Percentiles rank a stretch among this genome's conserved stretches.
phyloP scores from a whole-genome alignment of 1,140 invertebrate genomes.

The Scaptodrosophila lebanonensis region DNA sequence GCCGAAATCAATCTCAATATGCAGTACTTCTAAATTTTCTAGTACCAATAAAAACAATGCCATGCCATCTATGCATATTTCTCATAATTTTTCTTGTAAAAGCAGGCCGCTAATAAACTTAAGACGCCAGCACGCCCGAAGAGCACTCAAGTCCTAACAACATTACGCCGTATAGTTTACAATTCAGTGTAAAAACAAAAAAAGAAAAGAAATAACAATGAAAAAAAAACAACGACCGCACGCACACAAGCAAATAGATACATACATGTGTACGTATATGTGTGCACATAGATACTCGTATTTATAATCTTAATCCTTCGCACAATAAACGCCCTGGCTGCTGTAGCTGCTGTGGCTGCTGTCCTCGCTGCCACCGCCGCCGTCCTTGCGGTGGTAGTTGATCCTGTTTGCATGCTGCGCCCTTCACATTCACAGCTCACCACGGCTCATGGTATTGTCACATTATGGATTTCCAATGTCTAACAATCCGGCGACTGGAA shows the following conservation, averaged over 20 bases:
- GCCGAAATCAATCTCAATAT: no score
- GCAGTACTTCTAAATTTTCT: no score
- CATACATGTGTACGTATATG: conserved; percentile 16
- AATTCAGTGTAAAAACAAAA: conserved; percentile 49
- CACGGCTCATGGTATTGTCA: conserved; percentile 39
- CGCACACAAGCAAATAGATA: conserved; percentile 9
- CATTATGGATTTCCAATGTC: conserved; percentile 64
- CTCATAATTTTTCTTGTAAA: conserved; percentile 15
- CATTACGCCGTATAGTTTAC: conserved; percentile 48
- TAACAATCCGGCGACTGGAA: no score
- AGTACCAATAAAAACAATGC: no score
- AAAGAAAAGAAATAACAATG: conserved; percentile 16
- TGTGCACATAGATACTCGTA: conserved; percentile 12
- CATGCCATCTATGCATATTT: conserved; percentile 47
- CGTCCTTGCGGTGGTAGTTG: conserved; percentile 47
- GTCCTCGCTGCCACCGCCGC: background rate
- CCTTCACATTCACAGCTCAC: conserved; percentile 46
- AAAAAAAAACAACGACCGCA: conserved; percentile 5
- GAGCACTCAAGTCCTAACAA: conserved; percentile 60
- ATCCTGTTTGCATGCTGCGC: conserved; percentile 72
- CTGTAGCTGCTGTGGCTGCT: background rate
- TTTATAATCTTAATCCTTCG: conserved; percentile 73
- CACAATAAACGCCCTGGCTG: conserved; percentile 62
- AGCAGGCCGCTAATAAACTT: conserved; percentile 47
- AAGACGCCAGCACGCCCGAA: conserved; percentile 64